phyloP scores from a whole-genome alignment of 2,113 vertebrate species.

The Psittacara wagleri region DNA sequence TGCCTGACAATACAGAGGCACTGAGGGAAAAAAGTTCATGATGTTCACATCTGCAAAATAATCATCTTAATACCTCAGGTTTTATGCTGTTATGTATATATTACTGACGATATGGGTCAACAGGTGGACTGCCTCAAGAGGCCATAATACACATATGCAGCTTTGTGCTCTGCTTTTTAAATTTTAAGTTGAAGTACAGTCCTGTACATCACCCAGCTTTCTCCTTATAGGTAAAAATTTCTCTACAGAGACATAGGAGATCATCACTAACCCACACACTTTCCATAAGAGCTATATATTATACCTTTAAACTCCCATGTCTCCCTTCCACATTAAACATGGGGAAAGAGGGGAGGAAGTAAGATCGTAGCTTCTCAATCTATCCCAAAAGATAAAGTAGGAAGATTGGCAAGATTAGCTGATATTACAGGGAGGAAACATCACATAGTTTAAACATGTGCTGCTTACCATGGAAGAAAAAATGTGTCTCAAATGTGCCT shows the following conservation, averaged over 20 bases:
- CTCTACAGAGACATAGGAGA: neutral
- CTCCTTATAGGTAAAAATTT: neutral
- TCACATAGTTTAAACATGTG: accelerated
- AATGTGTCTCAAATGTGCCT: neutral
- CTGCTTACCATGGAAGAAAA: neutral
- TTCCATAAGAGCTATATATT: neutral
- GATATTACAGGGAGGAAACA: accelerated
- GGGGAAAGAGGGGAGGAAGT: neutral
- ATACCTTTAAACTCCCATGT: neutral
- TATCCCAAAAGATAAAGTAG: neutral
- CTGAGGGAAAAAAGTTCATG: neutral
- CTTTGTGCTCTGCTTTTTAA: neutral
- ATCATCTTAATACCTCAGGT: neutral
- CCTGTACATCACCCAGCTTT: neutral
- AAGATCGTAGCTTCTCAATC: neutral
- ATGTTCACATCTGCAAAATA: neutral
- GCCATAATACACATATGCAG: neutral
- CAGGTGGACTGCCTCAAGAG: neutral
- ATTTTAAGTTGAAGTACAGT: neutral
- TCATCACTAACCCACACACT: neutral
- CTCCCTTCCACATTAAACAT: neutral
- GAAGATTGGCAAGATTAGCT: neutral
- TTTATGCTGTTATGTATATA: neutral
- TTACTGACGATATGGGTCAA: neutral
- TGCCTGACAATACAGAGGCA: neutral